Evolutionary conservation across 2,113 vertebrate species (phyloP).

Genomic region (Sprattus sprattus): DNA sequence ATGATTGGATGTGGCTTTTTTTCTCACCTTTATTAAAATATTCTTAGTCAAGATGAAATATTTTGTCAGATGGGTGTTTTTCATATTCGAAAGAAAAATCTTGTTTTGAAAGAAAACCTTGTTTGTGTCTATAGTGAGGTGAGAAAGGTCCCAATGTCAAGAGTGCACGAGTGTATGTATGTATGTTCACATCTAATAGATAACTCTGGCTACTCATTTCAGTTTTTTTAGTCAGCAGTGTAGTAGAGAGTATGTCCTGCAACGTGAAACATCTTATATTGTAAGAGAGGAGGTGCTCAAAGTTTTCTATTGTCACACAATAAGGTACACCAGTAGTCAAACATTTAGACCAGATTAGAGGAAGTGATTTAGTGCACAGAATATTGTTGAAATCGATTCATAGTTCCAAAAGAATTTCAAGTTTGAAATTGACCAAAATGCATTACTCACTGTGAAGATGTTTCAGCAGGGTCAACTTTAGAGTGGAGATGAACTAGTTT

Average conservation of each 20-base stretch:
- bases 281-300: not conserved
- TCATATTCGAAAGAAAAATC: conserved; percentile 9
- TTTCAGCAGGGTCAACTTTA: not conserved
- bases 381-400: too few relatives aligned
- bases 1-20: conserved; percentile 63
- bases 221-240: not conserved
- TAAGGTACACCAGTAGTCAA: too few relatives aligned
- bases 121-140: not conserved
- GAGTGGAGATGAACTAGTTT: not conserved
- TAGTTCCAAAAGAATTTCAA: too few relatives aligned
- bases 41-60: conserved; percentile 70
- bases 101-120: not conserved
- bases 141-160: not conserved
- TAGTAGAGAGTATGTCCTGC: not conserved
- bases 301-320: too few relatives aligned
- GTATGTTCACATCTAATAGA: not conserved
- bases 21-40: conserved; percentile 76
- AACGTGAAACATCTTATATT: not conserved
- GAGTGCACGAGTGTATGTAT: not conserved
- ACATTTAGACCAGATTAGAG: too few relatives aligned
- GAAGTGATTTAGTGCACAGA: too few relatives aligned
- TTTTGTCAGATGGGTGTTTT: not conserved
- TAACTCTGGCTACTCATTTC: conserved; percentile 8
- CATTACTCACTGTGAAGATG: not conserved
- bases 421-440: too few relatives aligned